Conservation (phyloP, 2,888 invertebrate genomes). For the Drosophila mimica region DNA sequence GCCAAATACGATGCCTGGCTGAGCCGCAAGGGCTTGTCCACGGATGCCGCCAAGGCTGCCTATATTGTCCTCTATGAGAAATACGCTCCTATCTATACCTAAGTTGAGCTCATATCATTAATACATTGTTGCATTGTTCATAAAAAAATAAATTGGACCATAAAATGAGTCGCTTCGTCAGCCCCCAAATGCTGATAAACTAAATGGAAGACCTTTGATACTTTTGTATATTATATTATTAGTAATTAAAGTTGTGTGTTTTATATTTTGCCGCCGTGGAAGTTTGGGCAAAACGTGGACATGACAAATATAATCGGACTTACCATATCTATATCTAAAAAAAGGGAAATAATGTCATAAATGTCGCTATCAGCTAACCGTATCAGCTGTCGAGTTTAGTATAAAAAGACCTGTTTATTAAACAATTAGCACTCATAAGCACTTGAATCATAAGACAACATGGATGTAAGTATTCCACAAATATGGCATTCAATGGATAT, state of each 20-base stretch:
- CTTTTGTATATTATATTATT: constrained; percentile 10
- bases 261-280: constrained; percentile 32
- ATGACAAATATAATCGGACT: constrained; percentile 27
- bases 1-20: constrained; percentile 98
- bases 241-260: constrained; percentile 42
- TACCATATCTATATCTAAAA: constrained; percentile 52
- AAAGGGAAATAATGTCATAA: constrained; percentile 27
- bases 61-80: constrained; percentile 90
- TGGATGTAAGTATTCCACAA: constrained; percentile 63
- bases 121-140: constrained; percentile 6
- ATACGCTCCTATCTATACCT: constrained; percentile 86
- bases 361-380: constrained; percentile 41
- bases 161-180: constrained; percentile 26
- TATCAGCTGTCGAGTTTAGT: constrained; percentile 34
- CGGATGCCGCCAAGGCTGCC: constrained; percentile 92
- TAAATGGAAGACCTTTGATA: constrained; percentile 42
- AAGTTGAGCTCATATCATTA: constrained; percentile 5
- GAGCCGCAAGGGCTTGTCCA: constrained; percentile 90
- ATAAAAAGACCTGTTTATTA: constrained; percentile 33
- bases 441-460: constrained; percentile 45
- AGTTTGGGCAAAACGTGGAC: constrained; percentile 6
- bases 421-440: constrained; percentile 43
- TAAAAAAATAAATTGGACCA: constrained; percentile 1
- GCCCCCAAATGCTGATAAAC: constrained; percentile 19
- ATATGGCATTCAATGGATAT: not conserved